Evolutionary conservation across 1,140 invertebrate genomes (phyloP).

Genomic region (Eriocheir sinensis): DNA sequence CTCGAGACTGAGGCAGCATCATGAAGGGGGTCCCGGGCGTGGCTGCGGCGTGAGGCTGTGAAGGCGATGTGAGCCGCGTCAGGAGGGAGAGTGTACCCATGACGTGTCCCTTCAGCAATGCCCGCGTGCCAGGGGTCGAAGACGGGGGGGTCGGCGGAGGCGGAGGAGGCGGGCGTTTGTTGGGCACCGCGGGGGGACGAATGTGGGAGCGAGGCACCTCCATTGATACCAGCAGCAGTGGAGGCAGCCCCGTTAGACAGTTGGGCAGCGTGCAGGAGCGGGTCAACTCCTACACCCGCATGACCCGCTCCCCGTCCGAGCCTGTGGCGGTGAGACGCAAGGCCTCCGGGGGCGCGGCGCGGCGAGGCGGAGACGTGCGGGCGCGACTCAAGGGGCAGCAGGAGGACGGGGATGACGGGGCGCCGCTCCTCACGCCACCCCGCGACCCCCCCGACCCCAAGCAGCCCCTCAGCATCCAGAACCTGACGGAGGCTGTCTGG

Average conservation of each 20-base stretch:
- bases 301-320: constrained; percentile 62
- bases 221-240: constrained; percentile 38
- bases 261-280: constrained; percentile 67
- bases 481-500: constrained; percentile 78
- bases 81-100: constrained; percentile 30
- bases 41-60: not conserved
- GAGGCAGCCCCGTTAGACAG: constrained; percentile 50
- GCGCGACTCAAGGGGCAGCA: constrained; percentile 25
- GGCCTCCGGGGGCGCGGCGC: not conserved
- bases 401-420: constrained; percentile 64
- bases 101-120: constrained; percentile 68
- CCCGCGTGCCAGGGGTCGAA: constrained; percentile 63
- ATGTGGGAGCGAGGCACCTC: constrained; percentile 63
- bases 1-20: not conserved
- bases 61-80: not conserved
- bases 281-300: constrained; percentile 66
- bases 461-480: constrained; percentile 74
- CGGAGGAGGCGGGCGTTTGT: not conserved
- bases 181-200: constrained; percentile 7
- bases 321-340: constrained; percentile 48
- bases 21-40: not conserved
- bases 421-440: constrained; percentile 68
- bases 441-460: constrained; percentile 72
- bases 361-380: not conserved
- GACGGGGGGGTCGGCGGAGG: constrained; percentile 52